Evolutionary conservation across 1,140 invertebrate species (phyloP).

Genomic region (Aleiodes sp.): DNA sequence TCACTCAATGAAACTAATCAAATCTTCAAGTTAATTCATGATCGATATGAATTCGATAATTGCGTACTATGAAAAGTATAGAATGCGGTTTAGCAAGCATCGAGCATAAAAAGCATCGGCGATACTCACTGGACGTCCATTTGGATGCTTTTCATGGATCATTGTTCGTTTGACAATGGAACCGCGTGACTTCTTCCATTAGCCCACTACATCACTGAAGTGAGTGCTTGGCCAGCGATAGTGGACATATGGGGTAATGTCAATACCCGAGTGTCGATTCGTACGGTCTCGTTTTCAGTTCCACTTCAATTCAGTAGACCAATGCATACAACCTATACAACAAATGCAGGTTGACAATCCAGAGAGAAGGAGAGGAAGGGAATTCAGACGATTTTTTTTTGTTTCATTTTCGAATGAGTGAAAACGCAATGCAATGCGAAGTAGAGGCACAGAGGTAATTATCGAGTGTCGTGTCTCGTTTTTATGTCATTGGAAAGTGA

Average conservation of each 20-base stretch:
- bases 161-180: conserved; percentile 55
- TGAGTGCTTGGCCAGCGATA: conserved; percentile 43
- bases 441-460: conserved; percentile 23
- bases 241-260: conserved; percentile 39
- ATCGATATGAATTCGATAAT: no score
- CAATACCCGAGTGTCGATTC: conserved; percentile 34
- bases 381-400: background rate
- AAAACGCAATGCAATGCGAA: background rate
- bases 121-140: background rate
- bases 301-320: background rate
- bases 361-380: background rate
- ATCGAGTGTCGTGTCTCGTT: conserved; percentile 34
- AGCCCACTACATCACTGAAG: conserved; percentile 47
- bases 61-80: no score
- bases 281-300: background rate
- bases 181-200: conserved; percentile 61
- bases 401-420: background rate
- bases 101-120: background rate
- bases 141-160: conserved; percentile 20
- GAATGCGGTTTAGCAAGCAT: no score
- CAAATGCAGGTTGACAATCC: background rate
- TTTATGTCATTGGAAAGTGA: background rate
- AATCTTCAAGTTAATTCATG: no score
- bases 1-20: no score
- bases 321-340: background rate